Conservation (phyloP, 2,113 vertebrate genomes). For the Perca flavescens region DNA sequence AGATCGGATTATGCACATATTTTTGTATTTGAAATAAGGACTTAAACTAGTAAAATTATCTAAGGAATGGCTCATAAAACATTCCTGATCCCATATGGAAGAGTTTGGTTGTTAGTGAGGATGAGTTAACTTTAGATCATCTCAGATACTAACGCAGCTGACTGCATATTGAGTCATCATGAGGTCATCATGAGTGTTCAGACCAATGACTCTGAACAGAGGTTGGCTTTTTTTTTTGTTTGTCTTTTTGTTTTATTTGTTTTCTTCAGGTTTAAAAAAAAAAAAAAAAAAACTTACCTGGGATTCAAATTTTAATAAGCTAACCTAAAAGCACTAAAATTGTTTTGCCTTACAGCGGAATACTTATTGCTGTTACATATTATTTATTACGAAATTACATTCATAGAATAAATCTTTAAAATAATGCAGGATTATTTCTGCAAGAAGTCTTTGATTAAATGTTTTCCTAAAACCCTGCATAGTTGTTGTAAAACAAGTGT, state of each 20-base stretch:
- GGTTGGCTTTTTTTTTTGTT: background rate
- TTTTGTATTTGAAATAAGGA: background rate
- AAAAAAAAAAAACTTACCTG: background rate
- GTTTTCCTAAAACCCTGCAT: background rate
- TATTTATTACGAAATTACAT: background rate
- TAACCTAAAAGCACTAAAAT: background rate
- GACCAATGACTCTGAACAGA: background rate
- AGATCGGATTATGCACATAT: background rate
- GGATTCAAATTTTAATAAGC: background rate
- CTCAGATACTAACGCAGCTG: slow-evolving; percentile 11
- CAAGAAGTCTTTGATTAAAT: background rate
- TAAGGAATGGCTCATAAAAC: background rate
- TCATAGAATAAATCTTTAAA: background rate
- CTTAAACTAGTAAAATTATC: background rate
- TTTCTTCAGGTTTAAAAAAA: background rate
- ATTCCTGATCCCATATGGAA: background rate
- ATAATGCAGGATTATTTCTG: background rate
- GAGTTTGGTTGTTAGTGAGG: background rate
- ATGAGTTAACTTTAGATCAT: slow-evolving; percentile 44
- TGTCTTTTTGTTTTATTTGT: background rate
- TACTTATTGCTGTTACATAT: background rate
- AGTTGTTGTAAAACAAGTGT: background rate
- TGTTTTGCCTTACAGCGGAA: too few relatives aligned
- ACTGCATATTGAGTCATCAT: slow-evolving; percentile 33
- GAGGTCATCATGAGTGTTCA: slow-evolving; percentile 9